Base-by-base conservation (phyloP, 2,113 vertebrate species). In the Rhynchomys soricoides region DNA sequence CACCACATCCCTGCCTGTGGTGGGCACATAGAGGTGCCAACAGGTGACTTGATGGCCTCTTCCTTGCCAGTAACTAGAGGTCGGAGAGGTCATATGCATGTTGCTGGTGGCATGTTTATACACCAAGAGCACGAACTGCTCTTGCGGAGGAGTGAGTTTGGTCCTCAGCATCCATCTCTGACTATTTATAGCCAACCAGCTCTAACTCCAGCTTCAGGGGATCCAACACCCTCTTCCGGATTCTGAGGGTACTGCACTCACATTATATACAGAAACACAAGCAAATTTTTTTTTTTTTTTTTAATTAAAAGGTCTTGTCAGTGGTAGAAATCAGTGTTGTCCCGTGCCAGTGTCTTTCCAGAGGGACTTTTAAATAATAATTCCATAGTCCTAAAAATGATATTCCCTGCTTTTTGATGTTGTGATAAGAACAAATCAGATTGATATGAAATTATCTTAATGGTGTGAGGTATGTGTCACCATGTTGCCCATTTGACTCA, bases 371-470 rank as follows among this genome's bases (percentile, higher is more conserved):
- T 48, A 79, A 79, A 75, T 17, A 88, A 34, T 64, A 17, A 57
- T 57, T 85, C 45, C 66, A 1, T 68, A 71, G 15, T 52, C 87
- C 21, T 71, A 31, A 81, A 83, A 52, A n/a, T 24, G 15, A 45
- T 29, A 10, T 21, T 40, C 43, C 11, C 71, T 81, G 52, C 52
- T 94, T 88, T 70, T 50, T 93, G 64, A 26, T 64, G 88, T 96
- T 22, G 91, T 5, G 57, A 57, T 85, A 86, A 91, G 83, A 83
- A 62, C 22, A 95, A 57, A 43, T 71, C n/a, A n/a, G 17, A 45
- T 59, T 92, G 78, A 86, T 9, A 83, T 29, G 26, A 86, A n/a
- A 77, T 90, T 86, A 70, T 91, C 37, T 91, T 89, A 29, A 22
- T 68, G 19, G 24, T 64, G 1, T 40, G 52, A 94, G 90, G 22